Percentiles rank a stretch among this genome's conserved stretches.
Evolutionary conservation across 2,113 vertebrate species (phyloP).

Genomic region (Tringa solitaria): DNA sequence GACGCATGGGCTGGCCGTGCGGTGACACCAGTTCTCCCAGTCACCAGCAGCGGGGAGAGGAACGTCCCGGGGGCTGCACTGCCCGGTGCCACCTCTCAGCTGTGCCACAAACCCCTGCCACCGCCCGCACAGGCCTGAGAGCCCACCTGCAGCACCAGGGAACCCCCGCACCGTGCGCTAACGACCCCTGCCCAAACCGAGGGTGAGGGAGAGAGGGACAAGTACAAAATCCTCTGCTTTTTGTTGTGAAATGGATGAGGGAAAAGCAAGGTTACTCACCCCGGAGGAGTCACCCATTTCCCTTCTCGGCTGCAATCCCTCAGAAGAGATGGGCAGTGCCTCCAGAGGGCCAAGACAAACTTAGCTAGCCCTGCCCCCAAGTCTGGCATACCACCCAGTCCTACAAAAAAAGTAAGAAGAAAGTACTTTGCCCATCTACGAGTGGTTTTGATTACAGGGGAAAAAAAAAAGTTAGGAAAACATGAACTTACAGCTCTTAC

Average conservation of each 20-base stretch:
- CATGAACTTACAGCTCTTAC: not conserved
- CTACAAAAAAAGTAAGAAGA: constrained; percentile 41
- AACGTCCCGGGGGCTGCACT: not conserved
- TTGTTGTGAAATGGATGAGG: constrained; percentile 29
- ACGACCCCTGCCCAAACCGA: not conserved
- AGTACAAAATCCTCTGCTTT: not conserved
- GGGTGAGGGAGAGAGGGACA: not conserved
- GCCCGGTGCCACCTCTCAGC: not conserved
- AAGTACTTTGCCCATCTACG: constrained; percentile 53
- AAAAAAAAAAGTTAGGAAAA: not conserved
- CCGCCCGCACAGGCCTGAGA: not conserved
- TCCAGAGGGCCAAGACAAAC: constrained; percentile 51
- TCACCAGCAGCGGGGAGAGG: rapidly evolving
- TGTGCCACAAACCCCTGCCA: too few species aligned
- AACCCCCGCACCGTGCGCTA: not conserved
- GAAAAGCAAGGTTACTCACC: constrained; percentile 60
- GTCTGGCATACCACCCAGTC: constrained; percentile 63
- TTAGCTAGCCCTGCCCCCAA: constrained; percentile 53
- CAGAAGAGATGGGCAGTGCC: constrained; percentile 60
- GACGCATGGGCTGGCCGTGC: not conserved
- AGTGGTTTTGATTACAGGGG: not conserved
- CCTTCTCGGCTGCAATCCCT: constrained; percentile 50
- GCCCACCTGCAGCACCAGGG: not conserved
- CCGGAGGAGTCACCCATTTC: constrained; percentile 12
- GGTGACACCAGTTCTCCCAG: not conserved